Percentiles rank a stretch among this genome's conserved stretches.
Conservation (phyloP, 2,888 invertebrate species). For the Dendrolimus houi region DNA sequence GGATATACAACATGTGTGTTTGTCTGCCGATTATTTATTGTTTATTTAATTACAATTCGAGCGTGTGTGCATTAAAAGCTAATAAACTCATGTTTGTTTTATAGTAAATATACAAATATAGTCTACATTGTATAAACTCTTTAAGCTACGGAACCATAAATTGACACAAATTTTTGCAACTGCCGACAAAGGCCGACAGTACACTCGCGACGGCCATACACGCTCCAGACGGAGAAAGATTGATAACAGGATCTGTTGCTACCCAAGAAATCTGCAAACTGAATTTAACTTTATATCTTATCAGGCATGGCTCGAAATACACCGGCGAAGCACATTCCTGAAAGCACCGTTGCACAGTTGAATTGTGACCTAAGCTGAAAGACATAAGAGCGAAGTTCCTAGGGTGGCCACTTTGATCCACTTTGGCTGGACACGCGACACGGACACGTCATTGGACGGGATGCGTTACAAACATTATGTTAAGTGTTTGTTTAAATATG, state of each 20-base stretch:
- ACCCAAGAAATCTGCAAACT: conserved; percentile 18
- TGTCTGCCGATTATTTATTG: too few relatives aligned
- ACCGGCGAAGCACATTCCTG: background rate
- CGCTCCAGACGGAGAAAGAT: conserved; percentile 26
- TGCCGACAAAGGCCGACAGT: conserved; percentile 35
- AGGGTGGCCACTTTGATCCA: conserved; percentile 18
- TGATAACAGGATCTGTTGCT: conserved; percentile 39
- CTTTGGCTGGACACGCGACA: conserved; percentile 17
- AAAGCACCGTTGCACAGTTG: background rate
- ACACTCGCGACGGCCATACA: conserved; percentile 31
- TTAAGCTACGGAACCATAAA: background rate
- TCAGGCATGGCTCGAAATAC: conserved; percentile 15
- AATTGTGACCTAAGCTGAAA: background rate
- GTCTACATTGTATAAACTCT: too few relatives aligned
- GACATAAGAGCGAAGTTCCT: conserved; percentile 16
- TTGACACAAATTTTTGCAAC: conserved; percentile 5
- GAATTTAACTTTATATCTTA: conserved; percentile 22
- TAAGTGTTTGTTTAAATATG: conserved; percentile 33
- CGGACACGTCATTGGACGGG: conserved; percentile 13
- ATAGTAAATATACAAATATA: too few relatives aligned
- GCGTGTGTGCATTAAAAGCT: too few relatives aligned
- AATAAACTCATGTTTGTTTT: too few relatives aligned
- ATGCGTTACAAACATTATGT: conserved; percentile 27
- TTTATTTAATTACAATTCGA: too few relatives aligned
- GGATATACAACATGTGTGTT: too few relatives aligned